Base-by-base conservation (phyloP, 2,113 vertebrate species). In the Lynx canadensis region DNA sequence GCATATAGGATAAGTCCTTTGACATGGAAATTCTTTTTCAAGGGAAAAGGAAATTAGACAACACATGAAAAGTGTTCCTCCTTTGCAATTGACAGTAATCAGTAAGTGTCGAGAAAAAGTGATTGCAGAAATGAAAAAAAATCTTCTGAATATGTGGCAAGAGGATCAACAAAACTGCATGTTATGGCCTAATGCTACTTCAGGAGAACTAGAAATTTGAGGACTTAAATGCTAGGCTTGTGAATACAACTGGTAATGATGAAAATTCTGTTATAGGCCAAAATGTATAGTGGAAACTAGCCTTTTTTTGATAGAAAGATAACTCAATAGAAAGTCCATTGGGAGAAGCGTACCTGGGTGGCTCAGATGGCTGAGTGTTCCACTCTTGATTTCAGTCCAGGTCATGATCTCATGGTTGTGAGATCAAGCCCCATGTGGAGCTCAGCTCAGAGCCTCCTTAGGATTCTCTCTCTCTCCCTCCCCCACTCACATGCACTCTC, bases 51-150 rank as follows among this genome's bases (percentile, higher is more conserved):
- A 94, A 96, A 95, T 95, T 76, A 97, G 78, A 55, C 31, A 80
- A 55, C 31, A 80, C 36, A 71, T 89, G 48, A 83, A 79, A 97
- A 82, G n/a, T 66, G 21, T 71, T 92, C 50, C 69, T 94, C 29
- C 86, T 92, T 92, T 93, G 78, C 89, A 94, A 92, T 87, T 84
- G 86, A 89, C 65, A 87, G 80, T 96, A 96, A 97, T 98, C 95
- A 97, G 96, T 71, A 89, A 96, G 65, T 96, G 87, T 76, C 60
- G 13, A 93, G 93, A 38, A 86, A 85, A 93, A 91, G 85, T 97
- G 89, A 91, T 95, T 95, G 52, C 95, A 93, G 76, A 97, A 95
- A 74, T 86, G 48, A 27, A 76, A 80, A 87, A 90, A 63, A 76
- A 25, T 78, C 41, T 33, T 95, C 84, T 92, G 73, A 86, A 82